A percentile compares a stretch with the other conserved stretches of the same genome.
These are phyloP conservation scores for Eueides isabella DNA, from an alignment of 1,140 invertebrate species.

Conservation along the genomic window DNA sequence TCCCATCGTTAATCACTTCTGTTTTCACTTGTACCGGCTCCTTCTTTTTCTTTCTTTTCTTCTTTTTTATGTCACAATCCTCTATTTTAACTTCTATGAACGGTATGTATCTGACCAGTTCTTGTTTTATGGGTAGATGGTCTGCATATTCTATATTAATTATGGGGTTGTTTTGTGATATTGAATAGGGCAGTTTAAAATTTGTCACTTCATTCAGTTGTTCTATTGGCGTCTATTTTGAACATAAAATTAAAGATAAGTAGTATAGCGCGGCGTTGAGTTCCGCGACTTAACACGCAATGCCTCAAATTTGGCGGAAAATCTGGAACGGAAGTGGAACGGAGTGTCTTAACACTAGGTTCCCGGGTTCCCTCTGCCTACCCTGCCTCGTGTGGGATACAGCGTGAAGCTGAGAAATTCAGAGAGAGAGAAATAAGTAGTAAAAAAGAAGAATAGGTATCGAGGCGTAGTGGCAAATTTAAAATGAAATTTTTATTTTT, in stretches of 20 bases:
- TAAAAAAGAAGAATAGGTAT: too few relatives aligned
- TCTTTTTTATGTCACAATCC: constrained; percentile 23
- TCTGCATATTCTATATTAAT: constrained; percentile 30
- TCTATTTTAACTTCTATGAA: constrained; percentile 18
- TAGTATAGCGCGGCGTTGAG: too few relatives aligned
- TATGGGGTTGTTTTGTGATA: constrained; percentile 16
- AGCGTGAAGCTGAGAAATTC: too few relatives aligned
- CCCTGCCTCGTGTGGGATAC: too few relatives aligned
- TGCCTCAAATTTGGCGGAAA: too few relatives aligned
- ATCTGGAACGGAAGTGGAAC: too few relatives aligned
- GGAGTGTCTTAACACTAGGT: too few relatives aligned
- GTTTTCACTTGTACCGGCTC: constrained; percentile 18
- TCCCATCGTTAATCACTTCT: constrained; percentile 24
- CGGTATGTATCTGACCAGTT: constrained; percentile 6
- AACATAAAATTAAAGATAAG: neutral
- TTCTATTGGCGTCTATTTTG: neutral
- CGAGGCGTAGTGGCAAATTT: too few relatives aligned
- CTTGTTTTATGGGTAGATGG: constrained; percentile 32
- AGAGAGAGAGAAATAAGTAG: too few relatives aligned
- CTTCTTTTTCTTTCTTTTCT: constrained; percentile 34
- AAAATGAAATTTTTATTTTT: too few relatives aligned
- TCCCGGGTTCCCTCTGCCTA: too few relatives aligned
- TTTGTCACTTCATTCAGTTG: neutral
- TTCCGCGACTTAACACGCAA: too few relatives aligned
- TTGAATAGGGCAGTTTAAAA: constrained; percentile 25